Evolutionary conservation across 2,113 vertebrate genomes (phyloP), one percentile per base, ranked within the genome.

Genomic region (Bos indicus): DNA sequence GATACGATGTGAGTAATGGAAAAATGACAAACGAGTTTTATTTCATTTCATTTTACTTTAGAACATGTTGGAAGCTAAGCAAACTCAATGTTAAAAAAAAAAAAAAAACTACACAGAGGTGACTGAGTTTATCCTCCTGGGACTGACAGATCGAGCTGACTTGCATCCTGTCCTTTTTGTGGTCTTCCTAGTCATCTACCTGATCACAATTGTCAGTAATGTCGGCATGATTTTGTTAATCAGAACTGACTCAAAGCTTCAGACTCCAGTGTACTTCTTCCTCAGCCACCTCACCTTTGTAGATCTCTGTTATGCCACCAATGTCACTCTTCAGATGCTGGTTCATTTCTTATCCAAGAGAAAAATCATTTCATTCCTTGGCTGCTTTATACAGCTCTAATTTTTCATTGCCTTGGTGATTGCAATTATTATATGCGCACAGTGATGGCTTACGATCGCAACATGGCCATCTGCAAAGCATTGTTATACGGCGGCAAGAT

Each of bases 381-480:
- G 98, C 59, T 99, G 99, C 30, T 36, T 98, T 6, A 8, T 84
- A 4, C 99, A 99, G 57, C 96, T 98, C 5, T 98, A 98, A 25
- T 83, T 95, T 14, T 97, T 98, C 48, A 98, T 99, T 89, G 25
- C 54, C 5, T 96, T 99, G 48, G 98, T 98, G 23, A 98, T 98
- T n/a, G 98, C 98, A 86, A 99, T 33, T 98, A 98, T 28, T 99
- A 98, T 4, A 95, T 99, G 56, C 98, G 99, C 16, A 94, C 98
- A 17, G 96, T 98, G 14, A 99, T 99, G 99, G 99, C 99, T 16
- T 99, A 99, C 46, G 98, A 99, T 82, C 97, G 98, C 30, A 99
- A 98, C 43, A 57, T 98, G 52, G 99, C 99, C 43, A 98, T 99
- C n/a, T 98, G 99, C 77, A 98, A 98, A 12, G 98, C 99, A 16